Evolutionary conservation across 2,888 invertebrate genomes (phyloP).

Genomic region (Homarus gammarus): DNA sequence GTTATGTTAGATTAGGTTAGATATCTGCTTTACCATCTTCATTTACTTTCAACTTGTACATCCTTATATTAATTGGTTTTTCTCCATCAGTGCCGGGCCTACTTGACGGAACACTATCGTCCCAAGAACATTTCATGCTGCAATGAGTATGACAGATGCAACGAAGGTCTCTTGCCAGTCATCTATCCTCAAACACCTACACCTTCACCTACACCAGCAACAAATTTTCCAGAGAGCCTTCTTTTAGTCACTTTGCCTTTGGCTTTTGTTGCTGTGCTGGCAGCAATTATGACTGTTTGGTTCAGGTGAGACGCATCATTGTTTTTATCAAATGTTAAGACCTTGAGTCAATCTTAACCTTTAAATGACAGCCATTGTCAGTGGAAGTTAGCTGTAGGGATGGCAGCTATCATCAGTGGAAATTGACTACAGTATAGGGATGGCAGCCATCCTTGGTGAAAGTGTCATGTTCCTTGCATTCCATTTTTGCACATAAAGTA

Average conservation of each 20-base stretch:
- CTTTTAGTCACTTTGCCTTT: conserved; percentile 57
- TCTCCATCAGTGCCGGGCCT: conserved; percentile 66
- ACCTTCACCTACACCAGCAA: conserved; percentile 81
- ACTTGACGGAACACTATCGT: conserved; percentile 63
- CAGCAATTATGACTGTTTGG: conserved; percentile 61
- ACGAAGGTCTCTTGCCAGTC: conserved; percentile 85
- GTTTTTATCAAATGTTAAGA: neutral
- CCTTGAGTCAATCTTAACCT: too few species aligned
- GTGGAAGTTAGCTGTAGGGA: too few species aligned
- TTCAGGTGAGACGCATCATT: conserved; percentile 46
- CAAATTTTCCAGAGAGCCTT: conserved; percentile 15
- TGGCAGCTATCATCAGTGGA: too few species aligned
- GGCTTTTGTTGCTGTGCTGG: conserved; percentile 55
- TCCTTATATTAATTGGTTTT: neutral
- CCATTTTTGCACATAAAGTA: too few species aligned
- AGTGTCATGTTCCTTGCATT: too few species aligned
- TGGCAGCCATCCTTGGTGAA: too few species aligned
- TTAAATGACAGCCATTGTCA: too few species aligned
- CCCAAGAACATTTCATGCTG: conserved; percentile 86
- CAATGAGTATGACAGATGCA: conserved; percentile 87
- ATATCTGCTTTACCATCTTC: too few species aligned
- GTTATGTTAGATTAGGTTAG: too few species aligned
- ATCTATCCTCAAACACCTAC: conserved; percentile 83
- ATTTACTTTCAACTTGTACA: too few species aligned
- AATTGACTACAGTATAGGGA: too few species aligned